Evolutionary conservation across 2,797 vertebrate species (phyloP).

Genomic region (Falco concolor): DNA sequence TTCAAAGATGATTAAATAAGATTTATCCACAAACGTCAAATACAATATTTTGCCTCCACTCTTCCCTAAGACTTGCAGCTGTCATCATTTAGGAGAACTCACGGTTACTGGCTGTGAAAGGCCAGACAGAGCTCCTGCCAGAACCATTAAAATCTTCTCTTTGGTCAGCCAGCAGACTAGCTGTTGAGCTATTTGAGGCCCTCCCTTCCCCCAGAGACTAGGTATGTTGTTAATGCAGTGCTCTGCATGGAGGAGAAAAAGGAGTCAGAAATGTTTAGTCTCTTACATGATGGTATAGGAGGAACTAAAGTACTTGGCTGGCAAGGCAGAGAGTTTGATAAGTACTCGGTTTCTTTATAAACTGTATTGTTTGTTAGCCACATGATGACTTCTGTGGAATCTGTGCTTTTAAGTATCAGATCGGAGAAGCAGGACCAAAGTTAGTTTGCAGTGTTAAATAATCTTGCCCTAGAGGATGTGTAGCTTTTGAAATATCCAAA

Average conservation of each 20-base stretch:
- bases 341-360: not conserved
- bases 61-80: not conserved
- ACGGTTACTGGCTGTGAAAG: conserved; percentile 23
- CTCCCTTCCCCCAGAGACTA: not conserved
- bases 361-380: not conserved
- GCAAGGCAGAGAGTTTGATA: not conserved
- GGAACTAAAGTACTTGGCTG: not conserved
- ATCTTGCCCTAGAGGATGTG: not conserved
- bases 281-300: not conserved
- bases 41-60: not conserved
- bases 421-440: not conserved
- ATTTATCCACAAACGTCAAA: not conserved
- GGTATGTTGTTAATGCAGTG: not conserved
- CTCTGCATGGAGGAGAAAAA: not conserved
- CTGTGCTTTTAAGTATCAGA: not conserved
- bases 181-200: not conserved
- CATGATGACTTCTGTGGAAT: not conserved
- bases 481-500: not conserved
- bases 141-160: not conserved
- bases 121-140: not conserved
- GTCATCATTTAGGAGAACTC: not conserved
- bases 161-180: not conserved
- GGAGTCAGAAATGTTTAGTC: not conserved
- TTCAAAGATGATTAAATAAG: not conserved
- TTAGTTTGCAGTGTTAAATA: not conserved